Base-by-base conservation (phyloP, 2,797 vertebrate genomes). In the Zalophus californianus region DNA sequence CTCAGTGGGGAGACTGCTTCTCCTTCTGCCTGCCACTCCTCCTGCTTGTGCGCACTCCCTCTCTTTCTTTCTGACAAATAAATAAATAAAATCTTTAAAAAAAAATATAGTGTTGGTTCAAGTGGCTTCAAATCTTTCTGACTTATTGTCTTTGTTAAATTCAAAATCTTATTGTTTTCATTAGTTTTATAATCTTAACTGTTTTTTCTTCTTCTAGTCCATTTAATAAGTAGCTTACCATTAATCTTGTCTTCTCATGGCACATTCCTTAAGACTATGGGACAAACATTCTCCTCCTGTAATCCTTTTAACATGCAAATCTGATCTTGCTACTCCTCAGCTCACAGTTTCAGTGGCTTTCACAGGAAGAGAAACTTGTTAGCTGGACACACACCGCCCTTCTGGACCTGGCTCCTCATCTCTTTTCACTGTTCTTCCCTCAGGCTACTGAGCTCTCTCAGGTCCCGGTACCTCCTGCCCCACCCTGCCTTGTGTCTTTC, bases 281-380 rank as follows among this genome's bases (percentile, higher is more conserved):
- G 85, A 79, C 27, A 85, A 90, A 64, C 44, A 60, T 86, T 70
- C 66, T 94, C 62, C 58, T 23, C 50, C 35, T 20, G 50, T 62
- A 54, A 82, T 90, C 23, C 82, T 83, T 97, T 96, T 54, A 92
- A 90, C 41, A 82, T 75, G 90, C 68, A 95, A 93, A 93, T 86
- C 78, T 85, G 86, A 89, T 92, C 73, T 25, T 48, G 21, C 64
- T 62, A 78, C 20, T 54, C 38, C 7, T 68, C 10, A 56, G 29
- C 56, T 96, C 75, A 52, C 11, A 15, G 70, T 41, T 91, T 90
- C 77, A 50, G 12, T 14, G 4, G 70, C 56, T 73, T 66, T n/a
- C 21, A 75, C 92, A 73, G 52, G 38, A 62, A 82, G 38, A 3
- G 32, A 72, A 87, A 48, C n/a, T 83, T 83, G 54, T 21, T 52